Conservation (phyloP, 2,113 vertebrate species). For the Eptesicus fuscus region DNA sequence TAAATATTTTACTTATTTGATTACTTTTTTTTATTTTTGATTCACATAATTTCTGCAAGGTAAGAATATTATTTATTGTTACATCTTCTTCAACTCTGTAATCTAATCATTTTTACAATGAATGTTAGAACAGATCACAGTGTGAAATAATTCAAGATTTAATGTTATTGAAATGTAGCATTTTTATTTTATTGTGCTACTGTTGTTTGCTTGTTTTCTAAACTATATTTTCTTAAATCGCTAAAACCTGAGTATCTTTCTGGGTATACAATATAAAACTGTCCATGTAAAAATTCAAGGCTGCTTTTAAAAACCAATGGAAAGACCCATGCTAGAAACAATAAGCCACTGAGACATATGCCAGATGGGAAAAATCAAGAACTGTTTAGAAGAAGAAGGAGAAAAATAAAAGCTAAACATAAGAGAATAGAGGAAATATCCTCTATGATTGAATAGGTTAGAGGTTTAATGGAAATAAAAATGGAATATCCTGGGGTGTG, state of each 20-base stretch:
- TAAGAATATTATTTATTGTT: background rate
- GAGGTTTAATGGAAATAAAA: background rate
- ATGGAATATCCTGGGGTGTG: background rate
- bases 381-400: background rate
- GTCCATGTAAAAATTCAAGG: background rate
- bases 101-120: background rate
- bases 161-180: background rate
- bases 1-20: background rate
- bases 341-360: background rate
- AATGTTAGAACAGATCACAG: background rate
- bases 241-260: background rate
- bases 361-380: slow-evolving; percentile 1
- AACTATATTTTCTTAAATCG: background rate
- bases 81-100: background rate
- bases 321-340: background rate
- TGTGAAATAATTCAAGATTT: background rate
- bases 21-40: background rate
- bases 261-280: background rate
- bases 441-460: background rate
- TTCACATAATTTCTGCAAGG: background rate
- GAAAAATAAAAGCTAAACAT: background rate
- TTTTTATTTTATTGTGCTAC: background rate
- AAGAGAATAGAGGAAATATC: background rate
- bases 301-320: background rate
- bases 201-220: background rate